Evolutionary conservation across 2,113 vertebrate genomes (phyloP), one percentile per base, ranked within the genome.

Genomic region (Anser cygnoides): DNA sequence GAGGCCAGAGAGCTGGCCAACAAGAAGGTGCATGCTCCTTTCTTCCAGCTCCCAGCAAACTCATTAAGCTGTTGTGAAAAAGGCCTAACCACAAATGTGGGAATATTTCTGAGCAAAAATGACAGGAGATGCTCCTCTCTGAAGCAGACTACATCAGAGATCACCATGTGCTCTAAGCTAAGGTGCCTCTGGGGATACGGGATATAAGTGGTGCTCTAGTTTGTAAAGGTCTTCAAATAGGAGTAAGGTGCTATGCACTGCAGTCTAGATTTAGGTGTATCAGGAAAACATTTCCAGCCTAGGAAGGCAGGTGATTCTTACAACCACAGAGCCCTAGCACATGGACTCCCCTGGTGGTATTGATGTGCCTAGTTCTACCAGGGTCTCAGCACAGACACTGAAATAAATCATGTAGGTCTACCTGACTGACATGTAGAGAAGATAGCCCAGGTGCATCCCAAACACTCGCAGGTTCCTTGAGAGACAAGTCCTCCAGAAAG

Each of bases 201-300:
- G 23, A 44, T 54, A 8, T 37, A 90, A 65, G 11, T 19, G 9
- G 9, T 61, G 11, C n/a, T 84, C 21, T 57, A 35, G 10, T 58
- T 72, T n/a, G 21, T 21, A 4, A 5, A 8, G 21, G 9, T 67
- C 33, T 68, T 76, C 6, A 2, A 49, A 58, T 19, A 14, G 26
- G 10, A 77, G 35, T 4, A 54, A 41, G 21, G 23, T 59, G 19
- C 33, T 35, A 43, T 0, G 9, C 0, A 0, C 13, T 39, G 17
- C 15, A 31, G 25, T 13, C 39, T 62, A 50, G 14, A 67, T 75
- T 58, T n/a, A 59, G 35, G 14, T 6, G 16, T 43, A 35, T 65
- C n/a, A 68, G 52, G 23, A 95, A 84, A 78, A 71, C 16, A 19
- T 1, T 4, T 39, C 37, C 57, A 63, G 46, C 9, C 15, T 9